Evolutionary conservation across 2,797 vertebrate species (phyloP).

Genomic region (Monodelphis domestica): DNA sequence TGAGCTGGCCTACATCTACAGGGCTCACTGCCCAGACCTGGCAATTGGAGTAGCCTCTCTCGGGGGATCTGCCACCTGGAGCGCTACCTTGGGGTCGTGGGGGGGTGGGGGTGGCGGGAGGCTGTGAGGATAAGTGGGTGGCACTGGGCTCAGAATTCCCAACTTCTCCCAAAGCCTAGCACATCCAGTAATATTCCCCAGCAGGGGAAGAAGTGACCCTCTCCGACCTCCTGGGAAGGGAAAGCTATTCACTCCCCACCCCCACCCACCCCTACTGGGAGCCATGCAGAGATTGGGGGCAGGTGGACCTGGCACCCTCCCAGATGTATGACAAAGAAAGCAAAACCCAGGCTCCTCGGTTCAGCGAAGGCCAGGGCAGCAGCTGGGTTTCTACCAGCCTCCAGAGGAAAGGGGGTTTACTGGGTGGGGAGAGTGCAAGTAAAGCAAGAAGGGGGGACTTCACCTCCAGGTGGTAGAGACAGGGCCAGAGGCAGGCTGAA

Average conservation of each 20-base stretch:
- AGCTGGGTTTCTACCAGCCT: not conserved
- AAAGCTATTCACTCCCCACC: not conserved
- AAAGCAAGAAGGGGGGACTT: not conserved
- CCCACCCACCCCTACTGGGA: not conserved
- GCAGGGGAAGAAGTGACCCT: not conserved
- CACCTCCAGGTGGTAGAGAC: not conserved
- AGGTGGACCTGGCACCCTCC: not conserved
- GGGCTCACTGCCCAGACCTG: not conserved
- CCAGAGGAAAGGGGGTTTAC: not conserved
- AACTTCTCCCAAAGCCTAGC: not conserved
- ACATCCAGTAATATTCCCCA: not conserved
- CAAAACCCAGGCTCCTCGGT: not conserved
- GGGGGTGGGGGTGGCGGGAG: too few species aligned
- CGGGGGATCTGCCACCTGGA: not conserved
- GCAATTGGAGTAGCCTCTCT: not conserved
- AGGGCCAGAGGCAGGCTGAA: not conserved
- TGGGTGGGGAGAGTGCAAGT: not conserved
- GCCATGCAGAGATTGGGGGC: not conserved
- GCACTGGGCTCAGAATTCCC: not conserved
- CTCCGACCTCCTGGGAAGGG: not conserved
- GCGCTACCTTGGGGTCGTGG: not conserved
- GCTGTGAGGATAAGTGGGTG: not conserved
- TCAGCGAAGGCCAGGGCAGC: not conserved
- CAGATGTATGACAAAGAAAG: not conserved
- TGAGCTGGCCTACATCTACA: not conserved